These are phyloP conservation scores for Cyphomyrmex costatus DNA, from an alignment of 1,140 invertebrate genomes.

Conservation along the genomic window DNA sequence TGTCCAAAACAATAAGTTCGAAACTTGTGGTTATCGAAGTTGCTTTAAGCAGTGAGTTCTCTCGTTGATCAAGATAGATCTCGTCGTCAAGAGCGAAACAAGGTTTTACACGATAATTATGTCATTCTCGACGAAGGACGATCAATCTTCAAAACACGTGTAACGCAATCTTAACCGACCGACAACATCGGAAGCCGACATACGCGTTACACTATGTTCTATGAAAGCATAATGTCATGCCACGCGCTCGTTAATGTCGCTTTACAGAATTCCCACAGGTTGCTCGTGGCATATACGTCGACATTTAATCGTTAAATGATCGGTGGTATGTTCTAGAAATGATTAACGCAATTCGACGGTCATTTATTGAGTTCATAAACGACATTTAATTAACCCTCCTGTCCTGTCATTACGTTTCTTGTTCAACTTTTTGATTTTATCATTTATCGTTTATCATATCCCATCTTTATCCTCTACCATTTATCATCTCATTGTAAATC, in stretches of 20 bases:
- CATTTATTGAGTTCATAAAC: constrained; percentile 13
- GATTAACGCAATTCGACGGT: constrained; percentile 24
- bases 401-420: too few relatives aligned
- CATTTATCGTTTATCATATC: background rate
- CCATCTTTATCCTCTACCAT: background rate
- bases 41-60: background rate
- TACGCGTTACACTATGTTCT: constrained; percentile 25
- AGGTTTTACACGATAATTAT: constrained; percentile 43
- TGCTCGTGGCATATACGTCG: background rate
- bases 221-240: constrained; percentile 51
- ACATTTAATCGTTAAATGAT: constrained; percentile 46
- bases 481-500: background rate
- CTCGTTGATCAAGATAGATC: background rate
- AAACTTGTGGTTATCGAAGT: background rate
- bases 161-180: constrained; percentile 58
- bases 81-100: background rate
- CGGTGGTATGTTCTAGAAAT: constrained; percentile 22
- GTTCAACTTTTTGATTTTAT: background rate
- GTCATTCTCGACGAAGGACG: constrained; percentile 1
- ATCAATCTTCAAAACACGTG: constrained; percentile 46
- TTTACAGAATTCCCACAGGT: constrained; percentile 42
- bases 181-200: constrained; percentile 46
- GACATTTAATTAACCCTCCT: constrained; percentile 13
- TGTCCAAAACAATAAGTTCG: background rate
- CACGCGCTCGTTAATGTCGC: constrained; percentile 57